A percentile compares a stretch with the other conserved stretches of the same genome.
phyloP scores from a whole-genome alignment of 2,797 vertebrate genomes.

The Xenops minutus region DNA sequence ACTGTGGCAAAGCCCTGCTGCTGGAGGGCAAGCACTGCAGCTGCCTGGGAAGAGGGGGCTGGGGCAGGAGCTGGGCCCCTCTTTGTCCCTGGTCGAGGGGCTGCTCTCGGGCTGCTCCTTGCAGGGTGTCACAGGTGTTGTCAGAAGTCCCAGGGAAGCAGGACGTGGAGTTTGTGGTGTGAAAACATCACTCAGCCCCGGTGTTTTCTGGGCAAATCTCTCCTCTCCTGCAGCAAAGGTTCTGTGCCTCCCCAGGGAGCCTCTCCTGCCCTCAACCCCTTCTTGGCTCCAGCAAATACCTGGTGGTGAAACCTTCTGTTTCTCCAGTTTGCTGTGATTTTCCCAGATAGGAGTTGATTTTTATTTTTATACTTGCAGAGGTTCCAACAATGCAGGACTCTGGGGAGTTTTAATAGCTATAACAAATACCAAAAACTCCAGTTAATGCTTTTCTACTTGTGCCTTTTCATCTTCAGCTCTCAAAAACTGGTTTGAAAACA shows the following conservation, averaged over 20 bases:
- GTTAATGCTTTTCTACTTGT: neutral
- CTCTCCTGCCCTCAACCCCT: neutral
- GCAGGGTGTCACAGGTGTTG: fast-evolving
- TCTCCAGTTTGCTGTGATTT: neutral
- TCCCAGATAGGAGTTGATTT: neutral
- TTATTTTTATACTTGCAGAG: neutral
- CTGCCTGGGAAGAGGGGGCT: neutral
- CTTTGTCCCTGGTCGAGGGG: neutral
- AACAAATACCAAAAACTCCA: neutral
- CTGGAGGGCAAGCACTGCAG: fast-evolving
- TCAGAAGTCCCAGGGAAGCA: neutral
- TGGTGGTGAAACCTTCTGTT: neutral
- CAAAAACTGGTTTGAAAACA: conserved; percentile 1
- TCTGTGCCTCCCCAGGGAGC: neutral
- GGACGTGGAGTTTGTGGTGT: neutral
- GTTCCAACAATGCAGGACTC: neutral
- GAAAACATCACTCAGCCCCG: neutral
- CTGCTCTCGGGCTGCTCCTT: neutral
- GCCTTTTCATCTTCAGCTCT: neutral
- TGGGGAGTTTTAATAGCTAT: neutral
- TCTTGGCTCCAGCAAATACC: neutral
- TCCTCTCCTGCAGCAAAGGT: neutral
- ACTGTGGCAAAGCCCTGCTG: neutral
- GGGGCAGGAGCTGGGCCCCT: neutral
- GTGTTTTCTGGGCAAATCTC: neutral